phyloP scores from a whole-genome alignment of 2,797 vertebrate genomes.

The Tokudaia tokunoshimensis region DNA sequence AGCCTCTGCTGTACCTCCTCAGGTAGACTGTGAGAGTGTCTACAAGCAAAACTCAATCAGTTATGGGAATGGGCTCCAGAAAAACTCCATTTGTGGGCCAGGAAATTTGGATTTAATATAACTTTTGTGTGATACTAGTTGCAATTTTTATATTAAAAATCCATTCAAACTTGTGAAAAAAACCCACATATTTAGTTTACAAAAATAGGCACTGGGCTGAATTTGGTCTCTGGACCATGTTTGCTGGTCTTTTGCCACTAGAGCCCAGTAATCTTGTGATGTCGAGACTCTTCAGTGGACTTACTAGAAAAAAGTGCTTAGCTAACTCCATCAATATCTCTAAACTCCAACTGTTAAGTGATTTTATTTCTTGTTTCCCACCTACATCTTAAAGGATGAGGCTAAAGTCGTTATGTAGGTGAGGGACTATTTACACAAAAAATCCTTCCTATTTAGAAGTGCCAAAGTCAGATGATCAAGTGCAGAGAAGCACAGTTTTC shows the following conservation, averaged over 20 bases:
- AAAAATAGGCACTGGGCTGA: background rate
- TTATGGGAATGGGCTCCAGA: background rate
- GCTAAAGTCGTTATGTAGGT: constrained; percentile 90
- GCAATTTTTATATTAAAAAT: constrained; percentile 55
- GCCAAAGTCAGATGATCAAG: constrained; percentile 87
- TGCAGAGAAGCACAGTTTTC: constrained; percentile 87
- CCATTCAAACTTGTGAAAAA: background rate
- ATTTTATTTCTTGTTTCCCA: constrained; percentile 90
- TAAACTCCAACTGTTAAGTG: constrained; percentile 91
- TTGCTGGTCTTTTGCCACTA: background rate
- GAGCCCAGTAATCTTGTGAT: constrained; percentile 58
- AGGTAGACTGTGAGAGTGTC: background rate
- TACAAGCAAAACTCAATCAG: background rate
- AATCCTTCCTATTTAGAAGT: constrained; percentile 89
- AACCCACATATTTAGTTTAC: background rate
- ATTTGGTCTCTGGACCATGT: background rate
- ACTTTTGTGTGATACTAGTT: constrained; percentile 11
- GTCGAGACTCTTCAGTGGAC: constrained; percentile 78
- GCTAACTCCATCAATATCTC: constrained; percentile 88
- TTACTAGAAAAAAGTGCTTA: constrained; percentile 85
- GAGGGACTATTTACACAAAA: constrained; percentile 90
- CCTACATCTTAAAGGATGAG: constrained; percentile 92
- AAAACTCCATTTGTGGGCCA: constrained; percentile 30
- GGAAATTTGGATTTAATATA: constrained; percentile 58
- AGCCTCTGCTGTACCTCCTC: background rate